These are phyloP conservation scores for Caenorhabditis imperialis DNA, from an alignment of 2,888 invertebrate species.

Conservation along the genomic window DNA sequence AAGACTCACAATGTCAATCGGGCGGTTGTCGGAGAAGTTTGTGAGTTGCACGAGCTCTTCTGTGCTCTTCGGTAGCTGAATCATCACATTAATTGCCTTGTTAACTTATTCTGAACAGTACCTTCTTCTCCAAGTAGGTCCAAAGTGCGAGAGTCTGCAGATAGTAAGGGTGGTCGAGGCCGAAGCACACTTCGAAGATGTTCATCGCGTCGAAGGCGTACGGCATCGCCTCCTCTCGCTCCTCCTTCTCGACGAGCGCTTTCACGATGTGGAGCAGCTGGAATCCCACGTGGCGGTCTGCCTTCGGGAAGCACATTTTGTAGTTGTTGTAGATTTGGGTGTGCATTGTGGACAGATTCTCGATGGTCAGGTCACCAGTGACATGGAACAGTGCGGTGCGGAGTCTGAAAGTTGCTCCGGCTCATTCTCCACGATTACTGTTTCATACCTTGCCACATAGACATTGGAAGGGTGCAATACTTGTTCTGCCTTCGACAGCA, in stretches of 20 bases:
- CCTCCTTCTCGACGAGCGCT: slow-evolving; percentile 67
- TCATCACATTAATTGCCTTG: not conserved
- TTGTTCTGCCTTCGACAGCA: slow-evolving; percentile 63
- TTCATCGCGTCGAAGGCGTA: slow-evolving; percentile 78
- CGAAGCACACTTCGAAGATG: slow-evolving; percentile 77
- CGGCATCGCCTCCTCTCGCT: slow-evolving; percentile 72
- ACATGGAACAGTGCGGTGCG: slow-evolving; percentile 73
- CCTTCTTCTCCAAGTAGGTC: slow-evolving; percentile 76
- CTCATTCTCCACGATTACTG: not conserved
- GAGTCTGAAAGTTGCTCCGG: slow-evolving; percentile 51
- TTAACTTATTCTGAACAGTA: not conserved
- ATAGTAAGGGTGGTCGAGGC: slow-evolving; percentile 77
- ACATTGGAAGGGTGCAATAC: slow-evolving; percentile 74
- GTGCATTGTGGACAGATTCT: slow-evolving; percentile 67
- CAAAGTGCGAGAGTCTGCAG: slow-evolving; percentile 76
- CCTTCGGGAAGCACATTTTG: slow-evolving; percentile 75
- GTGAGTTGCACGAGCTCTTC: slow-evolving; percentile 71
- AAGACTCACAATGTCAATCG: slow-evolving; percentile 62
- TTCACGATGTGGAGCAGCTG: slow-evolving; percentile 75
- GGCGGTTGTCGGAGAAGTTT: slow-evolving; percentile 68
- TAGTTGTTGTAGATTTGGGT: slow-evolving; percentile 75
- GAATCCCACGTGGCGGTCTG: slow-evolving; percentile 76
- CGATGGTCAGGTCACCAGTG: slow-evolving; percentile 65
- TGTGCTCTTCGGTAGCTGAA: slow-evolving; percentile 66
- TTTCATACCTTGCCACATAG: slow-evolving; percentile 60